A percentile compares a stretch with the other conserved stretches of the same genome.
phyloP scores from a whole-genome alignment of 2,888 invertebrate species.

The Xanthia togata region DNA sequence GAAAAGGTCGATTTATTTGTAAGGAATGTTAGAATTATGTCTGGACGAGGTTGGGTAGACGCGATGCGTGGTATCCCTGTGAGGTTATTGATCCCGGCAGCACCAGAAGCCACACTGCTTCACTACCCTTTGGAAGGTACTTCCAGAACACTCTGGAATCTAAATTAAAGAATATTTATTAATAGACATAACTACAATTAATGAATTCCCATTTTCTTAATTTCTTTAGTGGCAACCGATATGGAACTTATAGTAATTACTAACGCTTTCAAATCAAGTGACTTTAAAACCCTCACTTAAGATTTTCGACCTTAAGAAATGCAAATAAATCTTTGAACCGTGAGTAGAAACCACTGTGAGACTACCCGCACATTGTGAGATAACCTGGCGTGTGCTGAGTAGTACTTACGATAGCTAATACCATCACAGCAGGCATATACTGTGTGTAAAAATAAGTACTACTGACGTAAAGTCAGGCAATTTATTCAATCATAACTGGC shows the following conservation, averaged over 20 bases:
- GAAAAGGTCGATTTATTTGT: conserved; percentile 53
- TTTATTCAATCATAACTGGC: neutral
- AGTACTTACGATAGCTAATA: neutral
- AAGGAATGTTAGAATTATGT: conserved; percentile 43
- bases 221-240: neutral
- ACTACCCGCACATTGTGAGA: neutral
- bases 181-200: neutral
- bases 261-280: neutral
- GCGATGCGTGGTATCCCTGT: conserved; percentile 34
- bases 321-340: no score
- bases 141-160: no score
- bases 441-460: no score
- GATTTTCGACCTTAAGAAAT: neutral
- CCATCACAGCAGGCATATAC: neutral
- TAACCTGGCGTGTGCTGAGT: neutral
- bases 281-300: neutral
- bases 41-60: conserved; percentile 6
- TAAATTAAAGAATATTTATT: neutral
- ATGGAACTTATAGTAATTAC: neutral
- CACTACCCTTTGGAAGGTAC: neutral
- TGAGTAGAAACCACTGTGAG: no score
- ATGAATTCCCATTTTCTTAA: neutral
- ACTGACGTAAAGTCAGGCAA: neutral
- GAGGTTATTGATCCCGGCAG: conserved; percentile 22
- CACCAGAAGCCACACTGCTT: neutral